Evolutionary conservation across 2,888 invertebrate genomes (phyloP), one percentile per base, ranked within the genome.

Genomic region (Fragum whitleyi): DNA sequence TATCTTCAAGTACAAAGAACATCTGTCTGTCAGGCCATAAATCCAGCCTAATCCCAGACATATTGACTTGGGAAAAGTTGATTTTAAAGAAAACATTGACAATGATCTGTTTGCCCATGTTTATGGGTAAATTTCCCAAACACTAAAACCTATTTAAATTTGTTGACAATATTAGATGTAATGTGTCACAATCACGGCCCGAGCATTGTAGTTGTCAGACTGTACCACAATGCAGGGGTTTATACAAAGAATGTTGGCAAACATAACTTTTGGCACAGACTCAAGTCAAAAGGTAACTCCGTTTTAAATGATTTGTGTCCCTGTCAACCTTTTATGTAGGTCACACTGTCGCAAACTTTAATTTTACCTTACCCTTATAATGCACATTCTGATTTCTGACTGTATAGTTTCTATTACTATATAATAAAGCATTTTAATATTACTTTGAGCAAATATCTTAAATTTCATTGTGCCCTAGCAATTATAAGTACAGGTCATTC

Each of bases 141-240:
- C 39, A 65, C 3, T n/a, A 65, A 65, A 65, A 39, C 21, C 42
- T 42, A 36, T 65, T 65, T 65, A 65, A 65, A 21, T 61, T 65
- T 65, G 65, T 65, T 65, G 65, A 65, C 65, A 65, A 42, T 65
- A 23, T n/a, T 65, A 14, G 42, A 65, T 65, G 65, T 65, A 65
- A 65, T 42, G 42, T 65, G 65, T 65, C 65, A 65, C 39, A 65
- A 47, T 47, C 47, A 3, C 14, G 47, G 47, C n/a, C 14, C 5
- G 42, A 42, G 23, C 11, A 16, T 65, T 21, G 65, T 42, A 65
- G 9, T 6, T 57, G 57, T 42, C 47, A 65, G 65, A 65, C 65
- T 65, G 42, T 32, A n/a, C 23, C 39, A 39, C 65, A 65, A 65
- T 65, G 65, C 42, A 65, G 39, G 65, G 65, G 65, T 65, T 42